A percentile compares a stretch with the other conserved stretches of the same genome.
Conservation (phyloP, 2,113 vertebrate genomes). For the Phoxinus phoxinus region DNA sequence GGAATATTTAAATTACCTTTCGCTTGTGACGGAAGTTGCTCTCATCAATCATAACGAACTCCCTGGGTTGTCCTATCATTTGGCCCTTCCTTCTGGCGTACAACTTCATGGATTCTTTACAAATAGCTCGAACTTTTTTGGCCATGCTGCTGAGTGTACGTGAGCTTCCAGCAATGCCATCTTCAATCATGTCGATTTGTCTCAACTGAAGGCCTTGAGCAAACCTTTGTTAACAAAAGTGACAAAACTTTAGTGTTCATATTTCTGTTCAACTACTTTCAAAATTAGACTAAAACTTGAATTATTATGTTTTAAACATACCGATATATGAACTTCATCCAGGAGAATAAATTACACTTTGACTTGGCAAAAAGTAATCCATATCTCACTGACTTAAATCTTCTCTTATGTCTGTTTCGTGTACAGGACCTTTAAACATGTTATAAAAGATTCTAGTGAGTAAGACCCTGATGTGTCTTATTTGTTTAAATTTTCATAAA, state of each 20-base stretch:
- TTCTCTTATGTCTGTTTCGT: too few species aligned
- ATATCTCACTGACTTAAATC: too few species aligned
- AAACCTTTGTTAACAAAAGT: not conserved
- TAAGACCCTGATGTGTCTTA: too few species aligned
- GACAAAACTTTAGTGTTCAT: not conserved
- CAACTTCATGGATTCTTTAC: not conserved
- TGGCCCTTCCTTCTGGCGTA: not conserved
- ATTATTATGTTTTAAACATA: not conserved
- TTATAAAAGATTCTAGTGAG: too few species aligned
- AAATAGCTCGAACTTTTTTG: not conserved
- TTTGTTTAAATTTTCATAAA: too few species aligned
- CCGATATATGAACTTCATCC: not conserved
- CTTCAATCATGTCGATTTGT: slow-evolving; percentile 12
- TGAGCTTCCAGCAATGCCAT: slow-evolving; percentile 8
- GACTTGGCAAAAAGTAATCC: not conserved
- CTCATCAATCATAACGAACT: too few species aligned
- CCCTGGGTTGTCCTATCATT: not conserved
- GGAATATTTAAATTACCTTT: slow-evolving; percentile 3
- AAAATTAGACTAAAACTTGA: too few species aligned
- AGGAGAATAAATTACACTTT: not conserved
- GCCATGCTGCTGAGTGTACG: not conserved
- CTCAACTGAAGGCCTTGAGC: not conserved
- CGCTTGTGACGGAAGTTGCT: not conserved
- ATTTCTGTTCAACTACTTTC: too few species aligned
- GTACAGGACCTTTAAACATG: too few species aligned